Base-by-base conservation (phyloP, 2,888 invertebrate genomes). In the Ormyrus rosae region DNA sequence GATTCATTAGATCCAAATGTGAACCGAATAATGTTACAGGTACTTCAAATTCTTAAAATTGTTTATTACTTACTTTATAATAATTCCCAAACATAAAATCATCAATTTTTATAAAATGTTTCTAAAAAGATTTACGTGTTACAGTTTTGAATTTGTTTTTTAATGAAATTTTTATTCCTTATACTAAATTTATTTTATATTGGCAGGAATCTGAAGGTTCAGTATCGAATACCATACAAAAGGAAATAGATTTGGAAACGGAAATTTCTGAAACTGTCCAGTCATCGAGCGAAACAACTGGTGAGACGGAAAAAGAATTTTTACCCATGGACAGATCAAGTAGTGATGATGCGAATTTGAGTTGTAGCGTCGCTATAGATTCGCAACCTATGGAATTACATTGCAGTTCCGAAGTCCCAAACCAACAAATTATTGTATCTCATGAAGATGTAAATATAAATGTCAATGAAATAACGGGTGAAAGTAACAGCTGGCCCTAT, bases 1-100 rank as follows among this genome's bases (percentile, higher is more conserved):
- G 86, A 85, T 6, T 86, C 87, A 13, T 61, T 84, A 7, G 84
- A 85, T 50, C 64, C 72, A 19, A 81, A 82, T 5, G 82, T 83
- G 5, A 51, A 70, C 8, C 80, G 72, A 50, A 48, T 69, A 19
- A 13, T 77, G 5, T 73, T 78, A 7, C 72, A 81, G 56, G 81
- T 78, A 75, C 10, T 58, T 3, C 58, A 60, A 1, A 64, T 9
- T 51, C 55, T 72, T 13, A 45, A 60, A 3, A 56, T 13, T 71
- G 9, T 13, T 19, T 34, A 55, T 55, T 19, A 34, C 11, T 45
- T 34, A 6, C 8, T 6, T 6, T 6, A n/a, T 67, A 13, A 19
- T 51, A 51, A 48, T 6, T 51, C 4, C 4, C 34, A 34, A 34
- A 34, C 34, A 34, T 51, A 51, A 19, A 51, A 67, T 51, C 9